Base-by-base conservation (phyloP, 1,140 invertebrate genomes). In the Coptotermes formosanus region DNA sequence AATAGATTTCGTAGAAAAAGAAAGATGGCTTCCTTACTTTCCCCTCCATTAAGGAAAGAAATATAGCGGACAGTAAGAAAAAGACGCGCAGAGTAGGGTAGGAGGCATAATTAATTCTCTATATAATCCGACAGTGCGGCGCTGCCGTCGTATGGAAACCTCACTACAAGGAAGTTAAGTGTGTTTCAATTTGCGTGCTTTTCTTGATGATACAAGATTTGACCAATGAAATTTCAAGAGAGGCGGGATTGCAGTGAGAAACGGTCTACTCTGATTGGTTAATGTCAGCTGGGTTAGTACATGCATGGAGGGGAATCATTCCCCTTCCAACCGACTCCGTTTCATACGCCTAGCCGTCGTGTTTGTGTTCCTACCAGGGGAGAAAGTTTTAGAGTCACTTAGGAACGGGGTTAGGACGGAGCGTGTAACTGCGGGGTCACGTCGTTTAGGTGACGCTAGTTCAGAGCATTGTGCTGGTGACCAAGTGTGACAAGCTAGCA, bases 101-200 rank as follows among this genome's bases (percentile, higher is more conserved):
- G 83, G 85, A 75, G 85, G 85, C 69, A 86, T 86, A 86, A 86
- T 86, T 86, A 86, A 86, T 86, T 86, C 85, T 82, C 85, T 52
- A 30, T 30, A 45, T 86, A 86, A 86, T 32, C 85, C 85, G 85
- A 86, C 55, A 86, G 85, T 55, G 75, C 55, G 85, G 75, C 82
- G 75, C 85, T 86, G 32, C 55, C 85, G 52, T 59, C 85, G 85
- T 52, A 64, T 55, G 81, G n/a, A 84, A 84, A 84, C 83, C 83
- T 84, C 48, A 25, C 83, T 52, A 84, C 45, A 84, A 84, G 82
- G 59, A 84, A 86, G 86, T 86, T 86, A 86, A 86, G 86, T 86
- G 86, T 52, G 86, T 86, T 83, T 86, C 86, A 86, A 86, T 86
- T 86, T 86, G 81, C 84, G 86, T 44, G 59, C 45, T 86, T 83